Evolutionary conservation across 2,113 vertebrate genomes (phyloP).

Genomic region (Emydocephalus ijimae): DNA sequence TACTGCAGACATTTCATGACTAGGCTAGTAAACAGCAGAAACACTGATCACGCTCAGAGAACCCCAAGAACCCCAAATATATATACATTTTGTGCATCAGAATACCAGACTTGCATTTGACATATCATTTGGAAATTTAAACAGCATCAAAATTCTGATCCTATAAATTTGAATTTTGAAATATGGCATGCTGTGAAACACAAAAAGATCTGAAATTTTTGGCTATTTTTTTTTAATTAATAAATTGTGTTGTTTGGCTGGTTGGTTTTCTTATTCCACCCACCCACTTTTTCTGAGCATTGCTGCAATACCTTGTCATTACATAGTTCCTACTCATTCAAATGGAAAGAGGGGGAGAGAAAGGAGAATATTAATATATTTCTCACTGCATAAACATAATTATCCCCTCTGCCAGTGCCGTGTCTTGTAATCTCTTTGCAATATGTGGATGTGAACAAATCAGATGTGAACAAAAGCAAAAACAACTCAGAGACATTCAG

Average conservation of each 20-base stretch:
- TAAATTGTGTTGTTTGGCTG: neutral
- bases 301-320: neutral
- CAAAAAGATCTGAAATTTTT: neutral
- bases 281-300: neutral
- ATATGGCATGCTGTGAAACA: neutral
- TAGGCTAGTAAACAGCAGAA: neutral
- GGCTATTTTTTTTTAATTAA: neutral
- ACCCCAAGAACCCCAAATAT: neutral
- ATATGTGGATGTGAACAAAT: neutral
- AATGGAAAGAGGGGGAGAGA: neutral
- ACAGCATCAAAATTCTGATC: neutral
- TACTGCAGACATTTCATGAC: neutral
- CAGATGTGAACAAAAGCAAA: neutral
- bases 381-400: neutral
- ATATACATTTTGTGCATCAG: neutral
- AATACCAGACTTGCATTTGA: neutral
- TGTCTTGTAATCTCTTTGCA: neutral
- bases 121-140: neutral
- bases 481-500: neutral
- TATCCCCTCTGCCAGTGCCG: neutral
- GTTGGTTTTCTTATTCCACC: no score
- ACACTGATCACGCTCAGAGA: neutral
- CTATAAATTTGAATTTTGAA: neutral
- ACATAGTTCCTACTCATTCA: neutral
- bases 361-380: neutral